Evolutionary conservation across 2,888 invertebrate genomes (phyloP).

Genomic region (Dryobota labecula): DNA sequence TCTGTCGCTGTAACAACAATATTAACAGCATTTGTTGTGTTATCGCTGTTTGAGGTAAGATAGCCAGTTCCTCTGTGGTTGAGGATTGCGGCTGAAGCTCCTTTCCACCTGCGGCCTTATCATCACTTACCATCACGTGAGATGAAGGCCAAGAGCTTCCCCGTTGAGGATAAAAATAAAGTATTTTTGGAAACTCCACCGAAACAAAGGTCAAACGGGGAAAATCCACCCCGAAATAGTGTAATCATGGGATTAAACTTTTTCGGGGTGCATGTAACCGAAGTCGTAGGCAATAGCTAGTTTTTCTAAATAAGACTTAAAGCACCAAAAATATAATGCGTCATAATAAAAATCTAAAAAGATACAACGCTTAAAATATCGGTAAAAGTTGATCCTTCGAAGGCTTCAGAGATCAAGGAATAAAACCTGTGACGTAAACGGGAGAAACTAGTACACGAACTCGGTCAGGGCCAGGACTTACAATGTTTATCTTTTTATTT

Average conservation of each 20-base stretch:
- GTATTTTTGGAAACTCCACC: not conserved
- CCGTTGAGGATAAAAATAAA: too few relatives aligned
- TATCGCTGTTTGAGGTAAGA: too few relatives aligned
- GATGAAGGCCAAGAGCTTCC: too few relatives aligned
- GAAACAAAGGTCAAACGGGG: not conserved
- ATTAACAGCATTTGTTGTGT: too few relatives aligned
- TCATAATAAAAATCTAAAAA: not conserved
- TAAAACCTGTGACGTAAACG: not conserved
- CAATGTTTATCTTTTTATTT: conserved; percentile 26
- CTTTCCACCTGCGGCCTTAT: too few relatives aligned
- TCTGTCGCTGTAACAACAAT: too few relatives aligned
- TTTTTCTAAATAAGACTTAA: not conserved
- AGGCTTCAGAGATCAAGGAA: conserved; percentile 3
- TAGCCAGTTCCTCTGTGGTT: too few relatives aligned
- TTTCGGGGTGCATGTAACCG: not conserved
- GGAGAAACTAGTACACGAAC: conserved; percentile 8
- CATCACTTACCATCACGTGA: too few relatives aligned
- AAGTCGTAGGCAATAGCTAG: not conserved
- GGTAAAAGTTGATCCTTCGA: conserved; percentile 2
- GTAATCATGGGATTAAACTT: not conserved
- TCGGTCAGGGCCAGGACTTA: conserved; percentile 32
- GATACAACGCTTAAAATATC: not conserved
- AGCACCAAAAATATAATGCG: not conserved
- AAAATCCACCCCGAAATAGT: not conserved
- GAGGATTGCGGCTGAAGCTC: too few relatives aligned